These are phyloP conservation scores for Sipha flava DNA, from an alignment of 1,140 invertebrate genomes.

Conservation along the genomic window DNA sequence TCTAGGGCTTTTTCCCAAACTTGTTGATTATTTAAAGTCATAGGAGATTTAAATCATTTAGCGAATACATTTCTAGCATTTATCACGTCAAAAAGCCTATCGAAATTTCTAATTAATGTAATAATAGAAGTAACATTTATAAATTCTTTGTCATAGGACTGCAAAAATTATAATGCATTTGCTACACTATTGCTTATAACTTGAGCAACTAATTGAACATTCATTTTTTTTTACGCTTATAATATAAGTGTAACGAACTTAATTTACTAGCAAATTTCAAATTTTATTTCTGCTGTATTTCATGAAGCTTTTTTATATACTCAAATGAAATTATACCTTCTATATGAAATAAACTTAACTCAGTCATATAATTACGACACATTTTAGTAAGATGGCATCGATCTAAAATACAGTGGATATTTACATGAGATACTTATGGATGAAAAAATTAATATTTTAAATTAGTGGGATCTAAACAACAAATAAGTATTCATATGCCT, in stretches of 20 bases:
- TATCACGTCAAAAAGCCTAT: background rate
- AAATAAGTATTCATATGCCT: background rate
- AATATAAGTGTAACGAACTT: background rate
- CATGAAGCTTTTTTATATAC: background rate
- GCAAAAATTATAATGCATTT: background rate
- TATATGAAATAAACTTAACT: background rate
- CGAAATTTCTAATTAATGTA: background rate
- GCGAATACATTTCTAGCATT: background rate
- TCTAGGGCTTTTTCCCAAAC: background rate
- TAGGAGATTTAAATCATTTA: background rate
- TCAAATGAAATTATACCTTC: background rate
- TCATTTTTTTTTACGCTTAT: background rate
- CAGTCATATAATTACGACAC: background rate
- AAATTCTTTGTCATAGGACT: background rate
- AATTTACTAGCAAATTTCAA: background rate
- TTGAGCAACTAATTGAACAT: background rate
- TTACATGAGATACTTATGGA: background rate
- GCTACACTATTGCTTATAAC: background rate
- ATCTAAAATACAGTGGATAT: background rate
- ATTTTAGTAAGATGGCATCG: background rate
- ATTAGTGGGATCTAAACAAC: background rate
- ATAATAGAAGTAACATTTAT: background rate
- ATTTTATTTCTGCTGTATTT: background rate
- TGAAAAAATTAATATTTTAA: background rate
- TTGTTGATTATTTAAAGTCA: background rate